Conservation (phyloP, 92 coral and sea anemone species). For the Zoanthus sociatus region DNA sequence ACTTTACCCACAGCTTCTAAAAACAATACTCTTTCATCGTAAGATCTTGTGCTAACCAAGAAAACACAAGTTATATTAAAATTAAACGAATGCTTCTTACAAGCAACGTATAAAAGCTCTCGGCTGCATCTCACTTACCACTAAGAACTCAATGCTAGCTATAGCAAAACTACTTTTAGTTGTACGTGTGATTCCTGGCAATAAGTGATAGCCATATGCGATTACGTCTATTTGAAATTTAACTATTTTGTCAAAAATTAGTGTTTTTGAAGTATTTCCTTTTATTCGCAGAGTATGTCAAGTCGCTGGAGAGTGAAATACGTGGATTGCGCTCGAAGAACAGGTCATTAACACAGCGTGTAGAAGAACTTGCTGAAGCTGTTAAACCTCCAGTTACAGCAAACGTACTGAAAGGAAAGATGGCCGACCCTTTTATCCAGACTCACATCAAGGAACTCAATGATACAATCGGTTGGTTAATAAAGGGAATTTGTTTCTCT, state of each 20-base stretch:
- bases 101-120: too few relatives aligned
- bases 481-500: background rate
- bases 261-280: background rate
- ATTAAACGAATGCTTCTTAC: too few relatives aligned
- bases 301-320: constrained; percentile 87
- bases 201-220: too few relatives aligned
- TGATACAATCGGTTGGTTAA: constrained; percentile 79
- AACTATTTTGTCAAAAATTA: background rate
- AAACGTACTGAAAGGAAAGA: constrained; percentile 44
- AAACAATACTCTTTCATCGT: too few relatives aligned
- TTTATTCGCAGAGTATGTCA: constrained; percentile 78
- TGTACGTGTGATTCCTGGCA: too few relatives aligned
- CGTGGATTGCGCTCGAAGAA: constrained; percentile 85
- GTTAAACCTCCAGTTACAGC: constrained; percentile 61
- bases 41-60: too few relatives aligned
- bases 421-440: constrained; percentile 76
- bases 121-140: too few relatives aligned
- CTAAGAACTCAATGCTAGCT: background rate
- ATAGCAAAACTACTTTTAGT: background rate
- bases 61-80: too few relatives aligned
- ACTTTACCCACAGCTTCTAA: too few relatives aligned
- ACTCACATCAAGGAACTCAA: constrained; percentile 88
- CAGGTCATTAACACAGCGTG: constrained; percentile 76
- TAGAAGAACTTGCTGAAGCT: constrained; percentile 58
- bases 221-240: too few relatives aligned